phyloP scores from a whole-genome alignment of 2,797 vertebrate species.

The Anguilla obscura region DNA sequence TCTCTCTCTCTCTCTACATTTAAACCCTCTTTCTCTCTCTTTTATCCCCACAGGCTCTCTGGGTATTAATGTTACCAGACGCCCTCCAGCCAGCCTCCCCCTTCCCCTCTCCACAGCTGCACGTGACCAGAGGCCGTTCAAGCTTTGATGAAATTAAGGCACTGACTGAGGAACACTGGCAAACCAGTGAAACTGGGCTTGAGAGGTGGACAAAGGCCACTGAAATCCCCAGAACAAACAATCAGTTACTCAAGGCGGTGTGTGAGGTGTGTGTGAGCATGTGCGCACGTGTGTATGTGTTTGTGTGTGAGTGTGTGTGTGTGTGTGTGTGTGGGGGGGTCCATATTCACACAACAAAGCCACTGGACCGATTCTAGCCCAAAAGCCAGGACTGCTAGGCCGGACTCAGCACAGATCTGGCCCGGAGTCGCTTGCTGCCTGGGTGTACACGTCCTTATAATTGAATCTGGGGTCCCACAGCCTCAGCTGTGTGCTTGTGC shows the following conservation, averaged over 20 bases:
- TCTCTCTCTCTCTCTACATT: conserved; percentile 40
- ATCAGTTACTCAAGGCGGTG: not conserved
- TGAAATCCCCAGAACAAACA: not conserved
- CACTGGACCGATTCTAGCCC: too few species aligned
- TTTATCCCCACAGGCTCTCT: conserved; percentile 26
- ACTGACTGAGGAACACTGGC: not conserved
- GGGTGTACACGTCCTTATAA: not conserved
- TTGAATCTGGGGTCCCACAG: not conserved
- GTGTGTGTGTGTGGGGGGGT: not conserved
- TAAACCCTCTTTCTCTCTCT: conserved; percentile 22
- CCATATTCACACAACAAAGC: not conserved
- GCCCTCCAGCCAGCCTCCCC: not conserved
- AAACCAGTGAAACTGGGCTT: not conserved
- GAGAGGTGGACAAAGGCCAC: not conserved
- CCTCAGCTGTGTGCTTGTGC: not conserved
- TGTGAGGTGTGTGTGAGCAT: not conserved
- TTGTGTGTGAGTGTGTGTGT: not conserved
- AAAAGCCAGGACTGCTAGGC: too few species aligned
- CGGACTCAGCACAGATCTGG: not conserved
- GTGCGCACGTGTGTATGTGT: not conserved
- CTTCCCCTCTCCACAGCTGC: not conserved
- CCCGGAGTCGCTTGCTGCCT: not conserved
- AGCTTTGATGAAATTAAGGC: not conserved
- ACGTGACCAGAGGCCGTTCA: not conserved
- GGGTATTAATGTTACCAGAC: not conserved